phyloP scores from a whole-genome alignment of 2,888 invertebrate genomes.

The Leptinotarsa tumamoca region DNA sequence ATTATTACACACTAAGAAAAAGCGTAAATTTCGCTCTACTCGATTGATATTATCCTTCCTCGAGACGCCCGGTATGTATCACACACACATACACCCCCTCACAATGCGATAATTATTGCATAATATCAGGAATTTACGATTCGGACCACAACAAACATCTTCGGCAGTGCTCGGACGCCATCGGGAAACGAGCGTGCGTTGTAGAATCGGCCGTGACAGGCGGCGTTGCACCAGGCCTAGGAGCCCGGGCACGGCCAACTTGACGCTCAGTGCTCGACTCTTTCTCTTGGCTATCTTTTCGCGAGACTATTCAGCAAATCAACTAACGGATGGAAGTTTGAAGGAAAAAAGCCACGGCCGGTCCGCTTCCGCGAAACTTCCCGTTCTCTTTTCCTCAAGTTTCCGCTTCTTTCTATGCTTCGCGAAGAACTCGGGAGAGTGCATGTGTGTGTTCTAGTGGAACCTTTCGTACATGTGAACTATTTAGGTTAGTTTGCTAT shows the following conservation, averaged over 20 bases:
- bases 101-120: slow-evolving; percentile 9
- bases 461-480: slow-evolving; percentile 48
- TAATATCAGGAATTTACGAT: slow-evolving; percentile 14
- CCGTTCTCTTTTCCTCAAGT: not conserved
- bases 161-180: not conserved
- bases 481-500: slow-evolving; percentile 53
- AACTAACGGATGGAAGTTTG: not conserved
- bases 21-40: not conserved
- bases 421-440: slow-evolving; percentile 4
- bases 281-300: not conserved
- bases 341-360: not conserved
- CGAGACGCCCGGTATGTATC: not conserved
- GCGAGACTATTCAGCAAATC: not conserved
- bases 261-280: slow-evolving; percentile 11
- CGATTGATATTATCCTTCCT: not conserved
- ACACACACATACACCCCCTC: not conserved
- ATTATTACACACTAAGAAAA: not conserved
- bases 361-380: slow-evolving; percentile 10
- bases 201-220: not conserved
- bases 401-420: not conserved
- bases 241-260: slow-evolving; percentile 28
- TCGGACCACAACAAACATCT: slow-evolving; percentile 13
- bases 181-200: slow-evolving; percentile 11
- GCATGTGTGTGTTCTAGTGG: slow-evolving; percentile 22
- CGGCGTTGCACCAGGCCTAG: slow-evolving; percentile 18